Evolutionary conservation across 2,113 vertebrate species (phyloP), one percentile per base, ranked within the genome.

Genomic region (Mixornis gularis): DNA sequence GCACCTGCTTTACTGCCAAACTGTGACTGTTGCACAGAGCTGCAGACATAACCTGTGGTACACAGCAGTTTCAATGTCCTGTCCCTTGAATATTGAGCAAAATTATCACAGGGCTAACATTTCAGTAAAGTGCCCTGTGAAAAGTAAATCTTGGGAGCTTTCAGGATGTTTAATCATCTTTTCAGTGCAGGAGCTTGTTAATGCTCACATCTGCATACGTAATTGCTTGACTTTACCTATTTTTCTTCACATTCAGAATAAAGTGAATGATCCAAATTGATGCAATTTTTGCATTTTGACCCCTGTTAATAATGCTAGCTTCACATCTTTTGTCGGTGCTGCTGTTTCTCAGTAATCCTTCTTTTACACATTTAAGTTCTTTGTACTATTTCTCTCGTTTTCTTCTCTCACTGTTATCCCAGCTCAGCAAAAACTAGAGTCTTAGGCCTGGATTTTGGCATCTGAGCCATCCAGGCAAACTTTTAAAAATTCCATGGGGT

Each of bases 141-240:
- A 94, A 83, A 87, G 68, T 90, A 90, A 93, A 92, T 92, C 86
- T 88, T 91, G 60, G 71, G 79, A 77, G 51, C 52, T 95, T 96
- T 95, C 58, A 17, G 71, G 85, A 55, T 79, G 62, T 83, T 94
- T 96, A 94, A 95, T 96, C 91, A 89, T 87, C 86, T 95, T 94
- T 94, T 85, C 66, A 89, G 64, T 49, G 85, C 92, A 62, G 68
- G 64, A 88, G 59, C 76, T 90, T 26, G 17, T 92, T 94, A 88
- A 63, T 81, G 59, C 59, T 83, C 74, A 84, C 74, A 90, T 93
- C 85, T 93, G 83, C 95, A 93, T 93, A 56, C 29, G 20, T 53
- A 95, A 83, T 93, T 89, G 81, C 68, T 94, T 87, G 85, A 56
- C 58, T 94, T 92, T 56, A 88, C 78, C 90, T 87, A 22, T 95